Base-by-base conservation (phyloP, 2,888 invertebrate species). In the Diplazon laetatorius region DNA sequence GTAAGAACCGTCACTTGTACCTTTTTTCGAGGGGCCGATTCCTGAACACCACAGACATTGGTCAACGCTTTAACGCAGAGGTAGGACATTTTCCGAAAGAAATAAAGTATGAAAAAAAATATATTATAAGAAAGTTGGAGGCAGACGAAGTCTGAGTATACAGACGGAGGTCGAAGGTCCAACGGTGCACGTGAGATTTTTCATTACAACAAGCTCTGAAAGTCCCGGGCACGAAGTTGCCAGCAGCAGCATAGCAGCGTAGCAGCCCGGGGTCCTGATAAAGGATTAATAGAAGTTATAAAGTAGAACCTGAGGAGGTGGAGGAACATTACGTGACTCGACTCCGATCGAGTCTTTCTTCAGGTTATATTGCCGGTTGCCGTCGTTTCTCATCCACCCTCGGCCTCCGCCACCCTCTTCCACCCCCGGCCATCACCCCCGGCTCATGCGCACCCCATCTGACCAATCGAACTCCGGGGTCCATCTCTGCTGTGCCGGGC, bases 221-320 rank as follows among this genome's bases (percentile, higher is more conserved):
- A 80, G 81, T 81, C 65, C 76, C 59, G 60, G 76, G 76, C 75
- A 78, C 78, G 78, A 78, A 78, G 75, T 78, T 78, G 55, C 48
- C 52, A 30, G 74, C 30, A 62, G 78, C 44, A 62, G 60, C 50
- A 70, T 62, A 78, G 63, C 50, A 70, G 71, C 65, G 57, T 71
- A 75, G 79, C 76, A 76, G 68, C 68, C 76, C 68, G 73, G 59
- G 63, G 79, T 63, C 80, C 82, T 82, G 82, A 82, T 82, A 91
- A 90, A 91, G 90, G 91, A 91, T 90, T 91, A 91, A 91, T 91
- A 90, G 90, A 91, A 91, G 90, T 91, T 91, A 91, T 91, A 91
- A 91, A 91, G 91, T 91, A 90, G 90, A 90, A 89, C 89, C 89
- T 87, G 87, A 87, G 87, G 89, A 86, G 89, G 88, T 86, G 90